Percentiles rank a stretch among this genome's conserved stretches.
Evolutionary conservation across 2,888 invertebrate species (phyloP).

Genomic region (Rhyacophila evoluta): DNA sequence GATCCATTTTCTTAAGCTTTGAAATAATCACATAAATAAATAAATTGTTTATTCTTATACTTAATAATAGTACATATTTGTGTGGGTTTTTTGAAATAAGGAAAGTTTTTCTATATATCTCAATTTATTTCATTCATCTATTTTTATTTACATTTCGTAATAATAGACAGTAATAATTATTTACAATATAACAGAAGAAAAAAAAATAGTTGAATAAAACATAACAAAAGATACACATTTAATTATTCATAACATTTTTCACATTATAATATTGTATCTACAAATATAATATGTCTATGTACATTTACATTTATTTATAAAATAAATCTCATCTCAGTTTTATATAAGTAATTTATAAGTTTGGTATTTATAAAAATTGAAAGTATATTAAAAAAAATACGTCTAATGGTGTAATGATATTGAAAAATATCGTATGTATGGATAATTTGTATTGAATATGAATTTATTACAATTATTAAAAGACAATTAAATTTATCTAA

Average conservation of each 20-base stretch:
- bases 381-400: background rate
- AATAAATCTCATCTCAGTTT: too few relatives aligned
- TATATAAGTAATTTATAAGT: background rate
- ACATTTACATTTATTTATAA: background rate
- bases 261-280: background rate
- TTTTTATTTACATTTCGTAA: constrained; percentile 11
- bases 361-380: background rate
- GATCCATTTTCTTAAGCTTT: too few relatives aligned
- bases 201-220: background rate
- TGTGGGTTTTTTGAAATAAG: too few relatives aligned
- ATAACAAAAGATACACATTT: background rate
- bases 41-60: too few relatives aligned
- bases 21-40: too few relatives aligned
- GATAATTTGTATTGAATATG: background rate
- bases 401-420: background rate
- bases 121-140: constrained; percentile 7
- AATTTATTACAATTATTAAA: background rate
- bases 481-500: background rate
- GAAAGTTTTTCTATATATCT: background rate
- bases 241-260: background rate
- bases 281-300: background rate
- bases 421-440: background rate
- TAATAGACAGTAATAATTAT: background rate
- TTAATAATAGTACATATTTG: too few relatives aligned
- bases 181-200: background rate